Evolutionary conservation across 2,113 vertebrate genomes (phyloP).

Genomic region (Limnothrissa miodon): DNA sequence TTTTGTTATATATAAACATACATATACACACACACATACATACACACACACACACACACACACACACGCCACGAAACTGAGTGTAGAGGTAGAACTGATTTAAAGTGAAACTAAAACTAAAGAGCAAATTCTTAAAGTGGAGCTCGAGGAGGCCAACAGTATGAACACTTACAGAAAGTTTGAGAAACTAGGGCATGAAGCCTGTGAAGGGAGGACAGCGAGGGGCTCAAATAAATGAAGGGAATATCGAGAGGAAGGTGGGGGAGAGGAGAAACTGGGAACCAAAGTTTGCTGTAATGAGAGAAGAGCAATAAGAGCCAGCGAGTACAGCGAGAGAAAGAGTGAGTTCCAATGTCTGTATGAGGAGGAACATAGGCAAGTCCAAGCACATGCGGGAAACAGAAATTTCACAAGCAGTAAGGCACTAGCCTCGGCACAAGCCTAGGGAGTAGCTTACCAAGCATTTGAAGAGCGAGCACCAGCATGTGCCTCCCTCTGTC

Average conservation of each 20-base stretch:
- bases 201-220: neutral
- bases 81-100: neutral
- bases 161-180: neutral
- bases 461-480: neutral
- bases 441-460: neutral
- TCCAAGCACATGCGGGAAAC: neutral
- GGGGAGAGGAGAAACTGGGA: neutral
- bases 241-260: neutral
- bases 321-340: neutral
- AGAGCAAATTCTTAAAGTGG: neutral
- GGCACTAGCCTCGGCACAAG: neutral
- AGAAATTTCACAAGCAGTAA: neutral
- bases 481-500: neutral
- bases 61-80: neutral
- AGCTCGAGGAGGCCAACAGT: neutral
- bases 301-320: neutral
- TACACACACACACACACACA: too few relatives aligned
- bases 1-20: neutral
- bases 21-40: too few relatives aligned
- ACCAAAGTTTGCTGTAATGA: neutral
- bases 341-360: neutral
- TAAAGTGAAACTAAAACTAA: neutral
- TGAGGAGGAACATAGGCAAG: neutral
- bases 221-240: neutral
- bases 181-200: neutral